These are phyloP conservation scores for Phrynocephalus versicolor DNA, from an alignment of 2,113 vertebrate genomes.

Conservation along the genomic window DNA sequence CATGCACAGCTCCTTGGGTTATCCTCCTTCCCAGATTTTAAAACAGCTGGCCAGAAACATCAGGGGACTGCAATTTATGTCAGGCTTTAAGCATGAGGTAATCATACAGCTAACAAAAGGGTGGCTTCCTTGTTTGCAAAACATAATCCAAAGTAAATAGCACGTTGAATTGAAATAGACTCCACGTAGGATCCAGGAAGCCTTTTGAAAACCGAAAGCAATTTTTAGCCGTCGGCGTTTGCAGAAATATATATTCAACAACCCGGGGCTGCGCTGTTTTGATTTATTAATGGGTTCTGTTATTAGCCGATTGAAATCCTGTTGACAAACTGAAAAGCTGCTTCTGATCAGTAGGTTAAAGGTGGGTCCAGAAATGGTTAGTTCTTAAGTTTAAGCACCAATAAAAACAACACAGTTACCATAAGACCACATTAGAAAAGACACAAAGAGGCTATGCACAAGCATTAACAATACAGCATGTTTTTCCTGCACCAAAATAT, in stretches of 20 bases:
- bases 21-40: not conserved
- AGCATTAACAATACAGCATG: not conserved
- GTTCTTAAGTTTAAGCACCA: not conserved
- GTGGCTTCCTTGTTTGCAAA: conserved; percentile 27
- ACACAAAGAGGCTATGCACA: too few relatives aligned
- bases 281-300: not conserved
- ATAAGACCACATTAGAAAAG: not conserved
- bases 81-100: conserved; percentile 1
- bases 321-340: not conserved
- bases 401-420: not conserved
- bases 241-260: too few relatives aligned
- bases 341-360: not conserved
- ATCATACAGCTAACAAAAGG: conserved; percentile 7
- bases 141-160: conserved; percentile 28
- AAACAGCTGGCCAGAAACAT: not conserved
- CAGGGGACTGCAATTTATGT: conserved; percentile 21
- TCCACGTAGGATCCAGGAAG: not conserved
- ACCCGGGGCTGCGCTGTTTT: too few relatives aligned
- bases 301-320: not conserved
- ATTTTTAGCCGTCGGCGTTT: not conserved
- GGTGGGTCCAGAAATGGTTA: not conserved
- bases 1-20: not conserved
- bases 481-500: too few relatives aligned
- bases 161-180: conserved; percentile 8
- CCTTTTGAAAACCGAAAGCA: not conserved